phyloP scores from a whole-genome alignment of 2,888 invertebrate genomes.

The Morinoia aosen region DNA sequence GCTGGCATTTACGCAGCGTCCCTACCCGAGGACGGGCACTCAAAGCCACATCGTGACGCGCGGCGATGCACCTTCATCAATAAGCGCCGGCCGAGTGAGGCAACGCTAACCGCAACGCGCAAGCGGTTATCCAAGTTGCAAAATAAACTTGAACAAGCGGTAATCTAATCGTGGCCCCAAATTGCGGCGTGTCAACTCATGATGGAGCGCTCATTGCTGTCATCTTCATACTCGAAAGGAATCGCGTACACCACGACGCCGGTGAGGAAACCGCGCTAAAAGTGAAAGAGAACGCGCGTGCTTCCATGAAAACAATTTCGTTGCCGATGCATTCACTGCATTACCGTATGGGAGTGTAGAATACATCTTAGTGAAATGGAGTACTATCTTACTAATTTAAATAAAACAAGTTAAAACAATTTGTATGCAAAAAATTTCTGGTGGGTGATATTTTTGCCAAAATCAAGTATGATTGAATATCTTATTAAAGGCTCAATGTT shows the following conservation, averaged over 20 bases:
- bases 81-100: not conserved
- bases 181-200: slow-evolving; percentile 13
- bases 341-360: not conserved
- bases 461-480: too few species aligned
- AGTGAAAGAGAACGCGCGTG: not conserved
- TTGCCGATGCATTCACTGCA: not conserved
- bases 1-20: not conserved
- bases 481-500: too few species aligned
- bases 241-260: not conserved
- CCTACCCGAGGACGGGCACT: not conserved
- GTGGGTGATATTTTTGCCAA: too few species aligned
- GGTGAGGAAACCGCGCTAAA: not conserved
- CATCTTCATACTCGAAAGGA: not conserved
- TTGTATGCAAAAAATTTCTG: not conserved
- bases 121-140: not conserved
- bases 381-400: not conserved
- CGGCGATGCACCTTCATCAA: slow-evolving; percentile 15
- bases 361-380: not conserved
- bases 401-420: not conserved
- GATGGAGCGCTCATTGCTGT: not conserved
- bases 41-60: not conserved
- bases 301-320: not conserved
- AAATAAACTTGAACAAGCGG: not conserved
- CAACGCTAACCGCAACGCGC: not conserved
- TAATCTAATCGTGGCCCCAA: not conserved